Base-by-base conservation (phyloP, 2,113 vertebrate genomes). In the Hippocampus mohnikei region DNA sequence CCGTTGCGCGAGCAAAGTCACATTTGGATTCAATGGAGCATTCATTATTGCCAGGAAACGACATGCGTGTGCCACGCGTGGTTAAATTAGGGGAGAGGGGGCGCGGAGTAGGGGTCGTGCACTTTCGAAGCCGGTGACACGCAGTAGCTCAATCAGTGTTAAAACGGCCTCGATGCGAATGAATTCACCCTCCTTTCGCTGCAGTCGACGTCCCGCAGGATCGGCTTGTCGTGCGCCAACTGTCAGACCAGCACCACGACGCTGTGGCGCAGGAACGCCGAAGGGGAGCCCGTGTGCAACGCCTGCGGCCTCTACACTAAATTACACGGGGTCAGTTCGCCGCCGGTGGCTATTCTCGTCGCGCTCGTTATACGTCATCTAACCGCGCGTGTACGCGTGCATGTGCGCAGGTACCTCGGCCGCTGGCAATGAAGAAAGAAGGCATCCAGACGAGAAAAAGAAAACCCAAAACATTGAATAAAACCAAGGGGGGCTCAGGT, bases 401-500 rank as follows among this genome's bases (percentile, higher is more conserved):
- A 67, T 0, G 61, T 72, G 66, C 89, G 74, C 83, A 99, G 97
- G 97, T 99, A 69, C 96, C 97, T 65, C 93, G 97, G 64, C 97
- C 97, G 0, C 94, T 99, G 69, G 97, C 97, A 74, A 99, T 99
- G 97, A 99, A 99, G 91, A 99, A 99, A 92, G 97, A 99, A 86
- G 97, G 97, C 75, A 99, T 99, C 91, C 97, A 99, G 92, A 99
- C 97, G 0, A 94, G 97, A 85, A 99, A 99, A 90, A 87, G 97
- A 91, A 99, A 99, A 93, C 97, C 97, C n/a, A 99, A 99, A 92
- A 97, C 97, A 76, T 84, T 96, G 88, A 96, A 94, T 91, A 99
- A 99, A 91, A 90, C 93, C 52, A 99, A 99, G 78, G 81, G 94
- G 70, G 96, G 95, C 77, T 97, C 97, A 75, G 94, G 97, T 99